Evolutionary conservation across 2,113 vertebrate species (phyloP).

Genomic region (Epinephelus moara): DNA sequence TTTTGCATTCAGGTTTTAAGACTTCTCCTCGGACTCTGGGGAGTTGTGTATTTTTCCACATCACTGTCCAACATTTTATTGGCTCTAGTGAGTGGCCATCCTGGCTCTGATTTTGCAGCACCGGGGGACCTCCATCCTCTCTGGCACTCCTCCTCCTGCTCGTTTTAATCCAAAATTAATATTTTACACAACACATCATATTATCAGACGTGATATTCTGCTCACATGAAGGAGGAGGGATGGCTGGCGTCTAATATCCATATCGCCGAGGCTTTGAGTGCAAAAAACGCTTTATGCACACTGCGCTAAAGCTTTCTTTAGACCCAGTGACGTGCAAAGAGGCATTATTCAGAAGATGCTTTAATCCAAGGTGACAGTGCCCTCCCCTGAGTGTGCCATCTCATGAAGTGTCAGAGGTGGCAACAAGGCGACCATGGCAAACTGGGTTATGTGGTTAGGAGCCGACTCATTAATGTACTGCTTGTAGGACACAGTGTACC

Average conservation of each 20-base stretch:
- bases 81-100: not conserved
- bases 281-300: conserved; percentile 45
- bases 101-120: too few relatives aligned
- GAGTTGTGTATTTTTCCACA: not conserved
- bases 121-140: not conserved
- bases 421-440: conserved; percentile 27
- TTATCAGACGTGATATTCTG: conserved; percentile 31
- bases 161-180: conserved; percentile 22
- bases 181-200: conserved; percentile 27
- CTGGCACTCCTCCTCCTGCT: not conserved
- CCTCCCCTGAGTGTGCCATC: conserved; percentile 49
- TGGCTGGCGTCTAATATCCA: conserved; percentile 19
- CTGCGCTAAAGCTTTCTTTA: conserved; percentile 58
- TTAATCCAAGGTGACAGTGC: conserved; percentile 77
- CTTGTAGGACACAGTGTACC: conserved; percentile 24
- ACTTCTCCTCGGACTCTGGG: too few relatives aligned
- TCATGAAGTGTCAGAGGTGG: conserved; percentile 43
- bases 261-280: conserved; percentile 29
- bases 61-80: not conserved
- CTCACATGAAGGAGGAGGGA: conserved; percentile 11
- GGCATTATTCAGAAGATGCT: conserved; percentile 65
- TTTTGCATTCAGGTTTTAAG: too few relatives aligned
- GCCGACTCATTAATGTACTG: conserved; percentile 5
- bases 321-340: conserved; percentile 54
- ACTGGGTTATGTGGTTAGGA: conserved; percentile 46